Evolutionary conservation across 2,888 invertebrate genomes (phyloP), one percentile per base, ranked within the genome.

Genomic region (Nephrotoma appendiculata): DNA sequence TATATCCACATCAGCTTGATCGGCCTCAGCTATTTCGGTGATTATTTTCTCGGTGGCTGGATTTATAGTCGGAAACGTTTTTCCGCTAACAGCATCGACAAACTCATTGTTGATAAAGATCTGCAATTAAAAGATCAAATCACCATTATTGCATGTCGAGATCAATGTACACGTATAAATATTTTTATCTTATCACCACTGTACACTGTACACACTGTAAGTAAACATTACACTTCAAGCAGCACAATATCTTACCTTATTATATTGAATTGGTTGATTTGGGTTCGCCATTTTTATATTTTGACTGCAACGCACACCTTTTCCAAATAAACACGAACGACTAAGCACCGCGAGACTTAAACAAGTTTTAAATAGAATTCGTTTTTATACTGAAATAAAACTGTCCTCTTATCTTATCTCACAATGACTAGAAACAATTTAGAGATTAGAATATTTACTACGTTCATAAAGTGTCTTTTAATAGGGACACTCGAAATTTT

Each of bases 11-110:
- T 97, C 97, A 87, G 94, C 96, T 95, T 96, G 96, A 90, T 96
- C 96, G 87, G 95, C 98, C 92, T 97, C 98, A 86, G 96, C 94
- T 85, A 98, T 94, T 89, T 96, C 93, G 11, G 92, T 91, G 89
- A 98, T 96, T 89, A 94, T 94, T 89, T 94, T 92, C 88, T 95
- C 97, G 89, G 94, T 96, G 41, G 95, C 93, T 86, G 98, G 98
- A 91, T 98, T 98, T 89, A 96, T 90, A 5, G 96, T 96, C 41
- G 95, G 92, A 92, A 98, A 99, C 2, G 95, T 97, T 91, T 97
- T 97, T 86, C 96, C 96, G 90, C 95, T 96, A 41, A 93, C 94
- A 0, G 98, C 93, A 90, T 98, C 95, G 87, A 96, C 95, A 91
- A 95, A 96, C 90, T 95, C 94, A 91, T 96, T 96, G 92, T 96